Conservation (phyloP, 2,113 vertebrate species). For the Toxotes chatareus region DNA sequence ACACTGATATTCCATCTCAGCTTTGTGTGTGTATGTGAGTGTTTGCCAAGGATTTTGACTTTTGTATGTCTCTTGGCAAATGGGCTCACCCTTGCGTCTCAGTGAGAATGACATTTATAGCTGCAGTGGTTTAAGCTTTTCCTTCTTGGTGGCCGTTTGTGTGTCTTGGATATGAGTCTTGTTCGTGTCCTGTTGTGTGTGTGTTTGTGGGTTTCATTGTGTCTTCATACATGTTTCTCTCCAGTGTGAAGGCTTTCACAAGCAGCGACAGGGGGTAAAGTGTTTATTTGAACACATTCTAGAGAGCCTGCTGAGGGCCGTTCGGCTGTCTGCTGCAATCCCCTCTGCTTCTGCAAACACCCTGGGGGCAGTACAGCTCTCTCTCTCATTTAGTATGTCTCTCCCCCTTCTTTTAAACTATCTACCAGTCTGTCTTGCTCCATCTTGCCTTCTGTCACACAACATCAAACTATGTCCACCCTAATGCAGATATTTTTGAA, state of each 20-base stretch:
- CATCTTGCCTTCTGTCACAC: conserved; percentile 36
- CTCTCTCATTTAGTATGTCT: conserved; percentile 36
- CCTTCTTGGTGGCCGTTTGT: background rate
- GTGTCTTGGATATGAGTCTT: conserved; percentile 2
- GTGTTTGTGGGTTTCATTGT: conserved; percentile 39
- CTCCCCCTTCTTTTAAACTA: conserved; percentile 22
- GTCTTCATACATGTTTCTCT: conserved; percentile 39
- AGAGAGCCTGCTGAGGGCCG: conserved; percentile 63
- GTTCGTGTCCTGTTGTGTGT: conserved; percentile 17
- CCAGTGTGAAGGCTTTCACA: conserved; percentile 50
- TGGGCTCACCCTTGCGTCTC: background rate
- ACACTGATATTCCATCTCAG: conserved; percentile 47
- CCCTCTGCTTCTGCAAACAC: conserved; percentile 53
- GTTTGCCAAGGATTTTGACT: conserved; percentile 42
- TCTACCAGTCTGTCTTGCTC: conserved; percentile 39
- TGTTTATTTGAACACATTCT: conserved; percentile 75
- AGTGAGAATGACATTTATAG: conserved; percentile 28
- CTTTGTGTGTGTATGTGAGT: conserved; percentile 40
- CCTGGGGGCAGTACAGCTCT: conserved; percentile 41
- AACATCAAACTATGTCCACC: conserved; percentile 25
- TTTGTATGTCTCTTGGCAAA: conserved; percentile 31
- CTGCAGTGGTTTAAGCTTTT: conserved; percentile 15
- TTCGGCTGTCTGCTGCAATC: conserved; percentile 56
- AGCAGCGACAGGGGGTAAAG: conserved; percentile 70
- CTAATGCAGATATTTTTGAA: conserved; percentile 14